A percentile compares a stretch with the other conserved stretches of the same genome.
Evolutionary conservation across 2,797 vertebrate genomes (phyloP).

Genomic region (Parauchenoglanis ngamensis): DNA sequence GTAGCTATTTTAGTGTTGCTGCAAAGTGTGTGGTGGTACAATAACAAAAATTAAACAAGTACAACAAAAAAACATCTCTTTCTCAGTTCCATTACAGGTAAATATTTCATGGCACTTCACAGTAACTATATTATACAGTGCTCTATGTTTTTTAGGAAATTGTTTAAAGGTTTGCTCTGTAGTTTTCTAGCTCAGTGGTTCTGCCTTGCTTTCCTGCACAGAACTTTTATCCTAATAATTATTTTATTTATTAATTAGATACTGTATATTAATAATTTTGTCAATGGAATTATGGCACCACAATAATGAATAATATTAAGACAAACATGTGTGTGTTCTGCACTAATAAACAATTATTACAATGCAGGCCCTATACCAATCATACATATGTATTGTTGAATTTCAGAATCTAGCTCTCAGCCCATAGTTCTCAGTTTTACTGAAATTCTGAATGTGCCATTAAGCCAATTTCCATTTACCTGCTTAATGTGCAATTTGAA

Average conservation of each 20-base stretch:
- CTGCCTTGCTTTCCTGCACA: no score
- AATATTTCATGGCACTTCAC: not conserved
- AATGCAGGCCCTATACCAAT: not conserved
- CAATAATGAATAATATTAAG: not conserved
- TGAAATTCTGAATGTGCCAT: constrained; percentile 2
- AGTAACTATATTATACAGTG: not conserved
- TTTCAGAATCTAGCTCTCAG: no score
- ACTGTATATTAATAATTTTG: not conserved
- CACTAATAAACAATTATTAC: not conserved
- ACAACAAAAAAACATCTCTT: not conserved
- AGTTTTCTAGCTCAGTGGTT: not conserved
- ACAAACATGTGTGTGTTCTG: not conserved
- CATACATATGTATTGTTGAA: not conserved
- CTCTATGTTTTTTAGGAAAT: not conserved
- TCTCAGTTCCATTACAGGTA: not conserved
- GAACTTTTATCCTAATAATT: not conserved
- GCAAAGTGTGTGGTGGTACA: not conserved
- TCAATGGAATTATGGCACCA: not conserved
- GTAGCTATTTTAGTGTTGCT: not conserved
- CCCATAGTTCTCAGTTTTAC: not conserved
- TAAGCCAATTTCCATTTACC: not conserved
- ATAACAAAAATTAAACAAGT: not conserved
- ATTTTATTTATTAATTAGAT: not conserved
- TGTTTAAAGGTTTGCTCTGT: not conserved
- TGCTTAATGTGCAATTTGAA: no score